These are phyloP conservation scores for Lacerta agilis DNA, from an alignment of 2,797 vertebrate species.

Conservation along the genomic window DNA sequence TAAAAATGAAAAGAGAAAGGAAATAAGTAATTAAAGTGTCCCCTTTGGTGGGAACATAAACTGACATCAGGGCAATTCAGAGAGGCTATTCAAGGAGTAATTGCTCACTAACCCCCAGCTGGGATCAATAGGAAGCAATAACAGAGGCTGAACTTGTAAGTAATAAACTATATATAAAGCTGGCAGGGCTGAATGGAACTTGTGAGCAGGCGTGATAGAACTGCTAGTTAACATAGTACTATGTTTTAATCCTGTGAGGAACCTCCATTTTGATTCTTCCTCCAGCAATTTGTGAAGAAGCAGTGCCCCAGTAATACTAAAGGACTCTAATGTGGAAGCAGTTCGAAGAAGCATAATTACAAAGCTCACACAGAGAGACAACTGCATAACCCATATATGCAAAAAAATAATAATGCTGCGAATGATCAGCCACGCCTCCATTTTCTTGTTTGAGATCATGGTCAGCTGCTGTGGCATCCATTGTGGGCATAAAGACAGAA, in stretches of 20 bases:
- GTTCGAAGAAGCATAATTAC: neutral
- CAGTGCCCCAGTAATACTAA: neutral
- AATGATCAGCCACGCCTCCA: constrained; percentile 13
- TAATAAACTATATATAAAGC: neutral
- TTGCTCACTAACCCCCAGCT: neutral
- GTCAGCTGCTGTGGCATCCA: constrained; percentile 3
- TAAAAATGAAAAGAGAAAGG: constrained; percentile 9
- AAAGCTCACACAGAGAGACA: neutral
- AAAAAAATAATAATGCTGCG: neutral
- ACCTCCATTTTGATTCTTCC: neutral
- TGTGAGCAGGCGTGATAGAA: neutral
- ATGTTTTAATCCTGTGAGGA: neutral
- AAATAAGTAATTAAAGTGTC: neutral
- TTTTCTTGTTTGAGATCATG: constrained; percentile 26
- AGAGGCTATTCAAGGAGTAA: neutral
- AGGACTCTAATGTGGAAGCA: neutral
- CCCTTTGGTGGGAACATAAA: neutral
- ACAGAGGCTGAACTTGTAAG: neutral
- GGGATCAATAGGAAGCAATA: neutral
- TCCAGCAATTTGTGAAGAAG: neutral
- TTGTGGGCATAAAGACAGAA: constrained; percentile 37
- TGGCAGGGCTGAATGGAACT: neutral
- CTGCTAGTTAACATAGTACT: neutral
- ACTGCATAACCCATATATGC: accelerated
- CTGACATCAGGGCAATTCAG: neutral